A percentile compares a stretch with the other conserved stretches of the same genome.
Conservation (phyloP, 2,113 vertebrate species). For the Psephotus haematonotus region DNA sequence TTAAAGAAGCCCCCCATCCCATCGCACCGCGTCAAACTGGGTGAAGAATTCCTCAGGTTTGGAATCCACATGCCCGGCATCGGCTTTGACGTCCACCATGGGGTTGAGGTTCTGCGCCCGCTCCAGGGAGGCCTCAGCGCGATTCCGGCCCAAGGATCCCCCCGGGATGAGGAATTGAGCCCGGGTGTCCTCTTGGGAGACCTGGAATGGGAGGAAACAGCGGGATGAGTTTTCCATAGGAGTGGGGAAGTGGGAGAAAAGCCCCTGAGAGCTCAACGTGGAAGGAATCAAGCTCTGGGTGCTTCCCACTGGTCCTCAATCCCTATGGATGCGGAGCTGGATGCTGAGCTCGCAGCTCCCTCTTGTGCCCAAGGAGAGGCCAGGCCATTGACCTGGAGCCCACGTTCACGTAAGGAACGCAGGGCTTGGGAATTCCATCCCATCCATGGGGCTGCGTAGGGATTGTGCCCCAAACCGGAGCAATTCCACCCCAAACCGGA, state of each 20-base stretch:
- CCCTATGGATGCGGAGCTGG: not conserved
- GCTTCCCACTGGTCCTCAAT: not conserved
- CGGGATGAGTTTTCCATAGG: no score
- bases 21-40: conserved; percentile 82
- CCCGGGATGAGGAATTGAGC: conserved; percentile 90
- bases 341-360: conserved; percentile 19
- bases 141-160: conserved; percentile 82
- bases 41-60: conserved; percentile 89
- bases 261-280: not conserved
- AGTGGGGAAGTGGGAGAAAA: not conserved
- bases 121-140: conserved; percentile 87
- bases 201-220: conserved; percentile 67
- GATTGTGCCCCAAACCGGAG: not conserved
- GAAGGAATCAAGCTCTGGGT: not conserved
- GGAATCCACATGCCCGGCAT: conserved; percentile 77
- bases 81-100: conserved; percentile 92
- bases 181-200: conserved; percentile 81
- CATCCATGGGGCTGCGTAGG: rapidly evolving
- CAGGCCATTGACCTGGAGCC: not conserved
- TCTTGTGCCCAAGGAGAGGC: conserved; percentile 15
- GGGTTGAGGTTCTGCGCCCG: conserved; percentile 94
- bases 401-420: rapidly evolving
- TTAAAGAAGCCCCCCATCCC: not conserved
- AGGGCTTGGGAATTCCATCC: not conserved
- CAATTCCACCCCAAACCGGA: not conserved